These are phyloP conservation scores for Nothura maculosa DNA, from an alignment of 2,797 vertebrate species.

Conservation along the genomic window DNA sequence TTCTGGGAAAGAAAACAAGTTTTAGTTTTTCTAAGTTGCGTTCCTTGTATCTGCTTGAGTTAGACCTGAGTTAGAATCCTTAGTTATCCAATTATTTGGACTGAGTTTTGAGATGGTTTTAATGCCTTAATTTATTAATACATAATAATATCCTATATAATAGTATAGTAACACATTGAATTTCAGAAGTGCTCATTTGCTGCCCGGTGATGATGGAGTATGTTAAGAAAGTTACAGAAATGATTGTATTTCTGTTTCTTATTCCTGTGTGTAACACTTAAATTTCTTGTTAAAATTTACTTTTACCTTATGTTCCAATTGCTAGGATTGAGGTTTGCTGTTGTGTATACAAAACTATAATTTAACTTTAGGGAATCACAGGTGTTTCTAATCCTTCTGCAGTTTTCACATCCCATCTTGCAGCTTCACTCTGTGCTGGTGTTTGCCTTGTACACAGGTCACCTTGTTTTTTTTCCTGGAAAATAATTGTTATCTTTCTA, in stretches of 20 bases:
- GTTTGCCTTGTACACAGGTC: background rate
- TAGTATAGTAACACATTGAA: background rate
- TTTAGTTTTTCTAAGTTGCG: background rate
- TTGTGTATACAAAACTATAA: background rate
- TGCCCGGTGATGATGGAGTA: background rate
- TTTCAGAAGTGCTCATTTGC: background rate
- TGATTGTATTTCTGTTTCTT: background rate
- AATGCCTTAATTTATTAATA: background rate
- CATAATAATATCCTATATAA: too few species aligned
- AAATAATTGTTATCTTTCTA: background rate
- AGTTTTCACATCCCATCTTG: background rate
- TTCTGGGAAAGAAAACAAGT: background rate
- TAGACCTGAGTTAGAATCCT: background rate
- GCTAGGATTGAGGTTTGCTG: background rate
- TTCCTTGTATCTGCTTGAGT: background rate
- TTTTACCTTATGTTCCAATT: background rate
- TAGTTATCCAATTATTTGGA: constrained; percentile 3
- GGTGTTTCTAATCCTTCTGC: background rate
- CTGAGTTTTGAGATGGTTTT: constrained; percentile 23
- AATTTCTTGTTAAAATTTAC: background rate
- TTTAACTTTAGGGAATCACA: background rate
- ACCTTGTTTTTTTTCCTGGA: background rate
- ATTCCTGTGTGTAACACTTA: background rate
- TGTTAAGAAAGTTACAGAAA: background rate
- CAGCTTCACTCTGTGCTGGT: too few species aligned